Evolutionary conservation across 2,888 invertebrate genomes (phyloP).

Genomic region (Clusia tigrina): DNA sequence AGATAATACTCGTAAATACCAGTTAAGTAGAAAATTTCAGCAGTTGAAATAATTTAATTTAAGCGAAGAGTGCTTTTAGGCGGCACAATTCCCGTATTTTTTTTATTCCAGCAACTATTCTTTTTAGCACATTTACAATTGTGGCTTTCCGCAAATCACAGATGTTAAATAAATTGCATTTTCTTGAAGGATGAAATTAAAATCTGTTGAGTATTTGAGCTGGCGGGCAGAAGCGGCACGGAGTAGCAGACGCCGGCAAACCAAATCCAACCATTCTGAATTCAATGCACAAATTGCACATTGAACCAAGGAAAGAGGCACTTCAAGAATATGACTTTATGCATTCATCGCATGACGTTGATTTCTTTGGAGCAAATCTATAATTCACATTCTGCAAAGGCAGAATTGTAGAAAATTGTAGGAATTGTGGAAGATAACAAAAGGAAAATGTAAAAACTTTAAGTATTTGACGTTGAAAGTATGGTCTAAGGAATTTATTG

Average conservation of each 20-base stretch:
- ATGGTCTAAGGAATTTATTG: too few relatives aligned
- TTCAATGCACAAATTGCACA: constrained; percentile 8
- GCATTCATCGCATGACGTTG: background rate
- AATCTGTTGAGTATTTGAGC: constrained; percentile 4
- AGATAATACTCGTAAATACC: too few relatives aligned
- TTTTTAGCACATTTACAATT: background rate
- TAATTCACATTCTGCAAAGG: constrained; percentile 1
- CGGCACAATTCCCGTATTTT: too few relatives aligned
- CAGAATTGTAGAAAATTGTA: background rate
- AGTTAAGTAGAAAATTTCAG: too few relatives aligned
- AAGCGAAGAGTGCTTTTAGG: too few relatives aligned
- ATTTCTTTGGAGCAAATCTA: constrained; percentile 8
- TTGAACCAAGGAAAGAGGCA: background rate
- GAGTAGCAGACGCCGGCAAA: background rate
- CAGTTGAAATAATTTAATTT: too few relatives aligned
- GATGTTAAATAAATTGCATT: constrained; percentile 11
- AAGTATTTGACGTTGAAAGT: too few relatives aligned
- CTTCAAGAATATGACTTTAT: background rate
- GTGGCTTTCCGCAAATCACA: constrained; percentile 12
- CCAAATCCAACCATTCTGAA: constrained; percentile 1
- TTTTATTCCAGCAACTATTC: background rate
- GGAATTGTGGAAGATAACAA: too few relatives aligned
- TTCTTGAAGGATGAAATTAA: constrained; percentile 4
- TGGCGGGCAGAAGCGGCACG: background rate
- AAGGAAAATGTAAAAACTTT: too few relatives aligned